Percentiles rank a stretch among this genome's conserved stretches.
These are phyloP conservation scores for Prunella strophiata DNA, from an alignment of 2,797 vertebrate species.

Conservation along the genomic window DNA sequence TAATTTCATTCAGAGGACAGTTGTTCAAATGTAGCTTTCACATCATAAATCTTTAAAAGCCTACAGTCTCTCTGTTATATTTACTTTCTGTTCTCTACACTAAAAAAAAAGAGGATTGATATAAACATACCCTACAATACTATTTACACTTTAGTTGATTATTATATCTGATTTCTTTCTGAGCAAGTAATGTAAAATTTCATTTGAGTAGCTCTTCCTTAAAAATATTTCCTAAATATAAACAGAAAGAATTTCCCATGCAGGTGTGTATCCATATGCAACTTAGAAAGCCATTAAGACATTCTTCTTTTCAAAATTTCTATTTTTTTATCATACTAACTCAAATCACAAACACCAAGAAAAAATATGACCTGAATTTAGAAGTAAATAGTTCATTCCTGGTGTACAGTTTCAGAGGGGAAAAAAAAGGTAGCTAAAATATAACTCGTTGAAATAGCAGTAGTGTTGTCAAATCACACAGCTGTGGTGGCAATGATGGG, in stretches of 20 bases:
- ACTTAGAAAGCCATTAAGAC: background rate
- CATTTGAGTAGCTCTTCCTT: background rate
- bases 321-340: background rate
- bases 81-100: background rate
- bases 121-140: background rate
- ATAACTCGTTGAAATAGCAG: background rate
- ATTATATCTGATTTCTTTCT: background rate
- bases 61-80: background rate
- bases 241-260: background rate
- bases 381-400: background rate
- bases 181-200: background rate
- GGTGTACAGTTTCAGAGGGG: background rate
- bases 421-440: background rate
- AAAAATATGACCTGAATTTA: background rate
- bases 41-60: background rate
- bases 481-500: rapidly evolving
- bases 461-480: background rate
- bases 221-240: background rate
- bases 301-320: background rate
- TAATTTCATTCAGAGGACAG: background rate
- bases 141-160: background rate
- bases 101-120: background rate
- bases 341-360: background rate
- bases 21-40: background rate
- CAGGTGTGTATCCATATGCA: background rate